Percentiles rank a stretch among this genome's conserved stretches.
These are phyloP conservation scores for Cephus sareptanus DNA, from an alignment of 2,888 invertebrate genomes.

Conservation along the genomic window DNA sequence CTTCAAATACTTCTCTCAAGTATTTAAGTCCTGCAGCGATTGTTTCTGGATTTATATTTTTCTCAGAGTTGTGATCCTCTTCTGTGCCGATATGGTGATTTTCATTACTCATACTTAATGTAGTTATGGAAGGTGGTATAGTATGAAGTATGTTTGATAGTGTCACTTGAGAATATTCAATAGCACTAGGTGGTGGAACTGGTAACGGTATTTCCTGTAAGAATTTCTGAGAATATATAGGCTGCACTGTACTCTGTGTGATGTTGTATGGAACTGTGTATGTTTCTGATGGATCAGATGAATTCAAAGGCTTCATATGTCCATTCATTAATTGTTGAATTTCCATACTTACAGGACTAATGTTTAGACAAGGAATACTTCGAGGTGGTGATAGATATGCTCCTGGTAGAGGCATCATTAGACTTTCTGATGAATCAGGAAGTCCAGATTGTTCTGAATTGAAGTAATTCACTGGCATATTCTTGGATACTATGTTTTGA, in stretches of 20 bases:
- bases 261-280: neutral
- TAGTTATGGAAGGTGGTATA: too few relatives aligned
- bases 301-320: neutral
- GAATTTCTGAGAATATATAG: neutral
- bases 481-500: neutral
- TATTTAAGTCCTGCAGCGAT: conserved; percentile 52
- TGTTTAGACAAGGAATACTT: too few relatives aligned
- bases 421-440: neutral
- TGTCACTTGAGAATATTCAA: too few relatives aligned
- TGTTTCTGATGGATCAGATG: neutral
- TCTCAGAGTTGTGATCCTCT: neutral
- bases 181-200: neutral
- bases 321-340: too few relatives aligned
- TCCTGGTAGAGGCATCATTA: neutral
- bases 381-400: neutral
- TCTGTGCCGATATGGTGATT: neutral
- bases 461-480: neutral
- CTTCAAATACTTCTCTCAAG: conserved; percentile 55
- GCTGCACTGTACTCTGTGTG: neutral
- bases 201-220: neutral
- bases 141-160: too few relatives aligned
- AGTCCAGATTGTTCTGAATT: neutral
- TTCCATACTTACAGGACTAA: too few relatives aligned
- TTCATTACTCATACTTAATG: too few relatives aligned
- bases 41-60: conserved; percentile 40